Evolutionary conservation across 1,140 invertebrate genomes (phyloP).

Genomic region (Ceratosolen solmsi): DNA sequence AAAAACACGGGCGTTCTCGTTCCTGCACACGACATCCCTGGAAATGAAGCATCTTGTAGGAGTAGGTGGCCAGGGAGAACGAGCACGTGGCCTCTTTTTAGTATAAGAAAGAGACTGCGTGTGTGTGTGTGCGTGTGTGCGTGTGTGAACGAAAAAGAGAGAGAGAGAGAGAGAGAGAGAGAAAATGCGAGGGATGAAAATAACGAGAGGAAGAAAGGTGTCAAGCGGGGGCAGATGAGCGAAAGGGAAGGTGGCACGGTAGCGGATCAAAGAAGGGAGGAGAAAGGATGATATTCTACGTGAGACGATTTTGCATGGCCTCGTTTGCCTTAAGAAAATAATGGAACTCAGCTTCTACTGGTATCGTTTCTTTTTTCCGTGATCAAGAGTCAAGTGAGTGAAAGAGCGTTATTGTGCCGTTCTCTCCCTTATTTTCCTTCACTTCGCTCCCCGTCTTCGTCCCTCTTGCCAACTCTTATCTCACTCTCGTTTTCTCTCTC

Average conservation of each 20-base stretch:
- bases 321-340: constrained; percentile 53
- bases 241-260: neutral
- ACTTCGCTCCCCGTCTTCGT: too few relatives aligned
- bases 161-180: neutral
- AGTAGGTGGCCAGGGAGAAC: constrained; percentile 7
- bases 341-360: constrained; percentile 47
- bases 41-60: constrained; percentile 53
- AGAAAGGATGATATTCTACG: constrained; percentile 52
- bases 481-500: neutral
- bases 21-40: constrained; percentile 55
- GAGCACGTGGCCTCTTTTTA: neutral
- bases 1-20: constrained; percentile 51
- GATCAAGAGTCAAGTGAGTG: constrained; percentile 19
- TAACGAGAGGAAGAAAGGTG: constrained; percentile 47
- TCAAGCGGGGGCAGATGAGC: neutral
- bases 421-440: neutral
- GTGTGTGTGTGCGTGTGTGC: neutral
- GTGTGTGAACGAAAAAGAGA: neutral
- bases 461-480: too few relatives aligned
- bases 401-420: constrained; percentile 34
- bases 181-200: constrained; percentile 13
- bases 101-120: neutral
- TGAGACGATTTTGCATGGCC: constrained; percentile 54
- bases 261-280: neutral
- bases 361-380: constrained; percentile 48